phyloP scores from a whole-genome alignment of 2,797 vertebrate genomes.

The Phoebastria nigripes region DNA sequence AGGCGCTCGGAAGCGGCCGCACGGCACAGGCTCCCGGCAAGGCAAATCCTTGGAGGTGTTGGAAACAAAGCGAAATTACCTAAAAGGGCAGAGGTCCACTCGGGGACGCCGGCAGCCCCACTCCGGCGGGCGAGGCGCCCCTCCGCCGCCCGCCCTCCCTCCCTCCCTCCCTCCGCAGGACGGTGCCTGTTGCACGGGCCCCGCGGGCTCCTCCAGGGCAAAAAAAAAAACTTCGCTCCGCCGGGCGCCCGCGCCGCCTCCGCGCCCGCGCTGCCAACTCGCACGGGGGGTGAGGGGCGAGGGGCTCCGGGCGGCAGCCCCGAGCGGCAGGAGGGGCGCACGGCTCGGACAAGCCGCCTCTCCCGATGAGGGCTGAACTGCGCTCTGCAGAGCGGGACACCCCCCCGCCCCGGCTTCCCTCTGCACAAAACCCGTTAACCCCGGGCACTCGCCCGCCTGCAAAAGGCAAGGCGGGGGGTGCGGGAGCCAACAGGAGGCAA shows the following conservation, averaged over 20 bases:
- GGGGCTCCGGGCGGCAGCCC: neutral
- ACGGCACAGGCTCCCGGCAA: neutral
- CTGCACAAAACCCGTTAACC: conserved; percentile 4
- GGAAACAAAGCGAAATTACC: conserved; percentile 6
- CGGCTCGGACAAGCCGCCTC: neutral
- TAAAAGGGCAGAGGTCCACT: neutral
- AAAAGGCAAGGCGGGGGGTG: neutral
- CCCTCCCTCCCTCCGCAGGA: neutral
- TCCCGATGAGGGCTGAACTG: neutral
- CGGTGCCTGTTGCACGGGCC: conserved; percentile 35
- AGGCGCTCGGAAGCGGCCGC: neutral
- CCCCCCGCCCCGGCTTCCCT: neutral
- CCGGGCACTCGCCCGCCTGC: neutral
- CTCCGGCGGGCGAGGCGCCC: neutral
- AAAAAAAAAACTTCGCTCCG: neutral
- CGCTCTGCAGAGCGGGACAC: neutral
- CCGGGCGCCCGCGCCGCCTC: neutral
- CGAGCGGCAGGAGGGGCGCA: neutral
- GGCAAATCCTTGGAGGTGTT: neutral
- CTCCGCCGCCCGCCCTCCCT: neutral
- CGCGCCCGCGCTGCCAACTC: neutral
- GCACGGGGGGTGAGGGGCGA: neutral
- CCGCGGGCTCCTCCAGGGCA: neutral
- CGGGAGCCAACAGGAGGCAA: conserved; percentile 34
- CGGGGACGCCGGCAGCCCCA: neutral